Evolutionary conservation across 2,888 invertebrate genomes (phyloP).

Genomic region (Drosophila testacea): DNA sequence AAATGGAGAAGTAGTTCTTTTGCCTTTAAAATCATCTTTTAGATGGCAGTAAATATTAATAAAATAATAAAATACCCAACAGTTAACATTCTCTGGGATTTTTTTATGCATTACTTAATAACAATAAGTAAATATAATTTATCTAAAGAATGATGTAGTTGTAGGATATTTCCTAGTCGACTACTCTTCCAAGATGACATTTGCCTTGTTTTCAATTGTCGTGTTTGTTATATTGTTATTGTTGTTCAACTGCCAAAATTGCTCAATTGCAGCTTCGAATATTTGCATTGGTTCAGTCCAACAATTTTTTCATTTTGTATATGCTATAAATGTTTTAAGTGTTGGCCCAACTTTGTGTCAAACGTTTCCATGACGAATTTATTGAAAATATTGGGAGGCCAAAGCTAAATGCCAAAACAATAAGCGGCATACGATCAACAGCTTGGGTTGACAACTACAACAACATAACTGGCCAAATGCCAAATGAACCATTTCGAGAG

Average conservation of each 20-base stretch:
- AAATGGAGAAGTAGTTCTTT: too few relatives aligned
- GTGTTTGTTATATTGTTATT: constrained; percentile 24
- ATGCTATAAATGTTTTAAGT: constrained; percentile 61
- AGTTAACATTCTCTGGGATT: not conserved
- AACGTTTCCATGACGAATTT: constrained; percentile 57
- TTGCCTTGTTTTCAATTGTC: constrained; percentile 13
- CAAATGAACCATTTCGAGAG: constrained; percentile 26
- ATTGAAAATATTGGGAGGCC: constrained; percentile 54
- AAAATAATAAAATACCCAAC: not conserved
- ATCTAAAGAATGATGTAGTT: too few relatives aligned
- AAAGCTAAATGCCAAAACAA: constrained; percentile 44
- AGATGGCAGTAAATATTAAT: not conserved
- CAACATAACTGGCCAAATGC: constrained; percentile 22
- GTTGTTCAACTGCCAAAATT: constrained; percentile 28
- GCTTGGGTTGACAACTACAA: constrained; percentile 51
- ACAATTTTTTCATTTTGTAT: constrained; percentile 26
- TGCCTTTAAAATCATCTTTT: too few relatives aligned
- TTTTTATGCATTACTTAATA: too few relatives aligned
- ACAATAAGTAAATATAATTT: too few relatives aligned
- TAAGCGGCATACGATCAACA: constrained; percentile 42
- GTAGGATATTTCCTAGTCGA: not conserved
- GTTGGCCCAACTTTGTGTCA: constrained; percentile 58
- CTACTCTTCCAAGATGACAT: not conserved
- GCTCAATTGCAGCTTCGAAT: constrained; percentile 31
- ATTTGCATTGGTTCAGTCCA: constrained; percentile 42